These are phyloP conservation scores for Uromys caudimaculatus DNA, from an alignment of 2,797 vertebrate species.

Conservation along the genomic window DNA sequence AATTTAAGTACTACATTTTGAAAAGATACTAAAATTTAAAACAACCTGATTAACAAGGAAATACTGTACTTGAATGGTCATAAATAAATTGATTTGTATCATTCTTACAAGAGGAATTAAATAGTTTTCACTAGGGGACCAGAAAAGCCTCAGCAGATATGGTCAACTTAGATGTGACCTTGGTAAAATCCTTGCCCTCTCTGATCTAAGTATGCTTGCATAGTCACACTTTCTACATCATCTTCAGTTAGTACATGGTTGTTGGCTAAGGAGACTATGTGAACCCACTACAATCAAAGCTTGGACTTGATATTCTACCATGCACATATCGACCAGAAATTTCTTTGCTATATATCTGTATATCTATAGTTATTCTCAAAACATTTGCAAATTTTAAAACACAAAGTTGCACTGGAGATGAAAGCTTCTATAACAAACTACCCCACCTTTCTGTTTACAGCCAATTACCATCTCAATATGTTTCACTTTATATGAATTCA, in stretches of 20 bases:
- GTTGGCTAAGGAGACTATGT: neutral
- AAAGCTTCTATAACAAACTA: conserved; percentile 22
- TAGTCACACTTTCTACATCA: neutral
- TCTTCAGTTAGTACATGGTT: conserved; percentile 10
- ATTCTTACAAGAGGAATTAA: neutral
- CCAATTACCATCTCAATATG: conserved; percentile 67
- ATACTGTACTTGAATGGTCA: neutral
- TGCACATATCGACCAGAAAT: conserved; percentile 49
- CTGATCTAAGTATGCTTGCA: neutral
- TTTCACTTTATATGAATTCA: conserved; percentile 75
- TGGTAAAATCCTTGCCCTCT: neutral
- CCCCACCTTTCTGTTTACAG: conserved; percentile 64
- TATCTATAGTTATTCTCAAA: neutral
- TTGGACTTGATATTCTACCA: neutral
- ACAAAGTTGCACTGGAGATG: conserved; percentile 21
- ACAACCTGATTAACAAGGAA: neutral
- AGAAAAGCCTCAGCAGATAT: neutral
- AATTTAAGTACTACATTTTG: neutral
- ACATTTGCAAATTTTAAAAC: conserved; percentile 56
- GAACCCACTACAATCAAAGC: neutral
- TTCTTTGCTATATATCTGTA: neutral
- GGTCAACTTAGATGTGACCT: neutral
- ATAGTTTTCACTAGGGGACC: neutral
- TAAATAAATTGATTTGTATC: conserved; percentile 13
- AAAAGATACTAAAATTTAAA: neutral